These are phyloP conservation scores for Strongylocentrotus purpuratus DNA, from an alignment of 35 echinoderm and acorn worm genomes.

Conservation along the genomic window DNA sequence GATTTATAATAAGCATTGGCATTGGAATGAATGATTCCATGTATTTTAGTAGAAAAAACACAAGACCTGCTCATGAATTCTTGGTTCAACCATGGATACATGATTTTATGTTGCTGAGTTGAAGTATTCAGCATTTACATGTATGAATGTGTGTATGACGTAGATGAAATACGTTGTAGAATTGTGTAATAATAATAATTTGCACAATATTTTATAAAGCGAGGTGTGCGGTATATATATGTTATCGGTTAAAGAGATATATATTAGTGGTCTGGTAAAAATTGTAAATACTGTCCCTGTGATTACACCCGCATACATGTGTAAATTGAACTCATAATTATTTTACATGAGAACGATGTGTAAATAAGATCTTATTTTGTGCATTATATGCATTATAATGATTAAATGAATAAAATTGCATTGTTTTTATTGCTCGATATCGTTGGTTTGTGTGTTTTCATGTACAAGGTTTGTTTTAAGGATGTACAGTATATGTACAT, in stretches of 20 bases:
- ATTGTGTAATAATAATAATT: not conserved
- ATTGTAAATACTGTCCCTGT: not conserved
- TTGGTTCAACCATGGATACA: too few relatives aligned
- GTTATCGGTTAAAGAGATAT: not conserved
- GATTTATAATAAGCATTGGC: too few relatives aligned
- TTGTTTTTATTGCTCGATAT: not conserved
- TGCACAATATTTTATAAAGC: not conserved
- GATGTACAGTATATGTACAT: not conserved
- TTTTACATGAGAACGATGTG: not conserved
- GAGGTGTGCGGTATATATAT: not conserved
- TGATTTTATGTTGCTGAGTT: too few relatives aligned
- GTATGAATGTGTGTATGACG: not conserved
- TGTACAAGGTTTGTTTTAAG: not conserved
- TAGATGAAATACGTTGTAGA: not conserved
- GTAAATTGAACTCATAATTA: not conserved
- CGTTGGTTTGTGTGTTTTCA: not conserved
- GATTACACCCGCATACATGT: too few relatives aligned
- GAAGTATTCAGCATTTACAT: not conserved
- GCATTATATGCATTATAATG: conserved; percentile 2
- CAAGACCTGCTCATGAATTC: not conserved
- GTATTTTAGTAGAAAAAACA: not conserved
- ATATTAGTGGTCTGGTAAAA: not conserved
- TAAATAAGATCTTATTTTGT: conserved; percentile 13
- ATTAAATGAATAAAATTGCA: not conserved
- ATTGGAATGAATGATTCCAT: not conserved